Evolutionary conservation across 2,888 invertebrate genomes (phyloP), one percentile per base, ranked within the genome.

Genomic region (Drosophila anomalata): DNA sequence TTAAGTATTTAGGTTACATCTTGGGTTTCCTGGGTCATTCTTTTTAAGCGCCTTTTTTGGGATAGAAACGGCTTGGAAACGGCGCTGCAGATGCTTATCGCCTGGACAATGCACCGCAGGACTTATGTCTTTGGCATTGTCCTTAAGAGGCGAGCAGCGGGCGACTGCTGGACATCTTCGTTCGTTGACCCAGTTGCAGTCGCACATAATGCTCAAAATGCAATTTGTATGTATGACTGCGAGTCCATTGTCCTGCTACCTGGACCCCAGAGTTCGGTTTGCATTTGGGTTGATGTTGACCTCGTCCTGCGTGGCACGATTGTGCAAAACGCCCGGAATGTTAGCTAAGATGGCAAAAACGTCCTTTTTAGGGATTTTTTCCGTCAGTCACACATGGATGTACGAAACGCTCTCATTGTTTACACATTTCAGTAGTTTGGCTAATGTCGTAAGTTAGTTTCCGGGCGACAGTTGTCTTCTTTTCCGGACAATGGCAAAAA

Each of bases 71-170:
- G 29, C 22, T 42, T 8, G 31, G 31, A 48, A 47, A 17, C 22
- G 46, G 51, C 47, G 26, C 52, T 66, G 67, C 67, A 68, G 67
- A 68, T 68, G 67, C 67, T 52, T 68, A 48, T 56, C 66, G 31
- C 17, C 33, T 29, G 31, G 41, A 67, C 68, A 67, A 53, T 53
- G 29, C 68, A 47, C 47, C 47, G 33, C 52, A 57, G 67, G 67
- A 67, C 46, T 57, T 22, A 41, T 53, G 67, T 42, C 24, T 65
- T 48, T 56, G 51, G 39, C 56, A 65, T 65, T 65, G 62, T 61
- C 31, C 52, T 26, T n/a, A 39, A 41, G 41, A 33, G 33, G 22
- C 41, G 20, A 31, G 33, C 22, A 53, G 39, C 47, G 33, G 62
- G 65, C 20, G 63, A 7, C 50, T 47, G 46, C 50, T 42, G 66